Conservation (phyloP, 1,140 invertebrate species). For the Elysia chlorotica region DNA sequence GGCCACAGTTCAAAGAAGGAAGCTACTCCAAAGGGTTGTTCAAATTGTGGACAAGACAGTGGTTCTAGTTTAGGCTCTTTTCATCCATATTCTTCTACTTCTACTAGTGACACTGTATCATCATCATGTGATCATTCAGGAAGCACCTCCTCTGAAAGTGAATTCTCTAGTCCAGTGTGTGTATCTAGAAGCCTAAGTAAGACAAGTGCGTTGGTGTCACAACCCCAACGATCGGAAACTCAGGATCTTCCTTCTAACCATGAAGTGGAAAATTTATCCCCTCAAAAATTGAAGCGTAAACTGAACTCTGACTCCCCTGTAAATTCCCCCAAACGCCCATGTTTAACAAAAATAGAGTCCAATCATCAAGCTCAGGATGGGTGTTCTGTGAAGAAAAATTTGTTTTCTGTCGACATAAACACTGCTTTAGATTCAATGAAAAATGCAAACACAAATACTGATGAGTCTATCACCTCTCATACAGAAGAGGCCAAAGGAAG, state of each 20-base stretch:
- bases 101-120: too few species aligned
- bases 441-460: too few species aligned
- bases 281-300: slow-evolving; percentile 4
- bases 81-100: too few species aligned
- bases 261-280: too few species aligned
- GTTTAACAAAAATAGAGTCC: not conserved
- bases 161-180: not conserved
- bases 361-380: not conserved
- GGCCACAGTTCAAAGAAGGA: too few species aligned
- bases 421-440: not conserved
- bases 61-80: too few species aligned
- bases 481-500: too few species aligned
- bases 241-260: not conserved
- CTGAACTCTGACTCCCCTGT: not conserved
- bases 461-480: too few species aligned
- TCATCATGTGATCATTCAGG: not conserved
- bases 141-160: not conserved
- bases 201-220: not conserved
- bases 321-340: slow-evolving; percentile 16
- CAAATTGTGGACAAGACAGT: too few species aligned
- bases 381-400: not conserved
- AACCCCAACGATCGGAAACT: not conserved
- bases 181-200: not conserved
- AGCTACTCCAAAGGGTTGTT: too few species aligned
- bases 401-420: not conserved